phyloP scores from a whole-genome alignment of 2,797 vertebrate species.

The Petrocephalus schoutedeni region DNA sequence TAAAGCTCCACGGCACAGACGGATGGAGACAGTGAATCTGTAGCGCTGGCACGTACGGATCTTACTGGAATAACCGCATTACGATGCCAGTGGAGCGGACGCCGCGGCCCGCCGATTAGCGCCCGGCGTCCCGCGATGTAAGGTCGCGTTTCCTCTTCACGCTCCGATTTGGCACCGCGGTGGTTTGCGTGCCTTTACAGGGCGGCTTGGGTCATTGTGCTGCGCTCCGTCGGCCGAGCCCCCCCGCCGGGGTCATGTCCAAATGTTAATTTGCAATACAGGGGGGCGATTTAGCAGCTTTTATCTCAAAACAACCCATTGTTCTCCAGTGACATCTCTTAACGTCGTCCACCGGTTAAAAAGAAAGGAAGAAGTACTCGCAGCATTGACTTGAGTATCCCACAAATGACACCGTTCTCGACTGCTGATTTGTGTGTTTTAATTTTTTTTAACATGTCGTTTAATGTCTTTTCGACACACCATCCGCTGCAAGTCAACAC shows the following conservation, averaged over 20 bases:
- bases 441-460: background rate
- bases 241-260: conserved; percentile 28
- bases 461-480: background rate
- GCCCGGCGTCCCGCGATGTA: background rate
- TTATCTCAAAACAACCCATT: conserved; percentile 21
- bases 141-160: conserved; percentile 19
- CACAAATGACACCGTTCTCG: background rate
- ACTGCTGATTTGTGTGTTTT: background rate
- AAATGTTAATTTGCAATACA: conserved; percentile 33
- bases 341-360: background rate
- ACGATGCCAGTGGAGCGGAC: background rate
- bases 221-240: conserved; percentile 17
- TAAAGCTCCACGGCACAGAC: background rate
- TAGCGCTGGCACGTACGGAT: background rate
- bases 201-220: conserved; percentile 19
- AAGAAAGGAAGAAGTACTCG: background rate
- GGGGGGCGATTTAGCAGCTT: conserved; percentile 25
- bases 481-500: background rate
- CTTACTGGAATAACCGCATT: conserved; percentile 10
- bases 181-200: conserved; percentile 16
- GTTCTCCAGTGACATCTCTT: background rate
- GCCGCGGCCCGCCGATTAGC: background rate
- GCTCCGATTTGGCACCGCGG: background rate
- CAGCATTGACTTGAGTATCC: background rate
- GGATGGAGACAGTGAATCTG: background rate